Conservation (phyloP, 2,797 vertebrate genomes). For the Coendou prehensilis region DNA sequence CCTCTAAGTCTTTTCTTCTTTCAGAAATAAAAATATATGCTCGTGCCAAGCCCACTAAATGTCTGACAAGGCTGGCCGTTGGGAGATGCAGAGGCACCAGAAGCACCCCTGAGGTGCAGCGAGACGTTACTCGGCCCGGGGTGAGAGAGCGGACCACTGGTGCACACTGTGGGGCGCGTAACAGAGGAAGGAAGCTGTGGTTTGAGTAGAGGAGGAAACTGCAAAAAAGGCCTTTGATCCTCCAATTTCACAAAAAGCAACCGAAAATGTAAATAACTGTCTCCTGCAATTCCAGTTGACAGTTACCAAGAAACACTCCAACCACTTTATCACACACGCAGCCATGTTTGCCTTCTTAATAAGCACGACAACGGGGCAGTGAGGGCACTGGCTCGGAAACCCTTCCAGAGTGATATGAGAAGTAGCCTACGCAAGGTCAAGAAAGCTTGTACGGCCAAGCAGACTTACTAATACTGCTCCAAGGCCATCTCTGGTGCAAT, state of each 20-base stretch:
- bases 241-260: conserved; percentile 74
- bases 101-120: background rate
- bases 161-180: background rate
- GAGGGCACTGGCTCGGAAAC: background rate
- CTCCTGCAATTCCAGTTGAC: conserved; percentile 41
- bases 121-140: background rate
- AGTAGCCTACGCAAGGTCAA: background rate
- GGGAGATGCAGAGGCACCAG: background rate
- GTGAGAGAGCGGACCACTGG: conserved; percentile 17
- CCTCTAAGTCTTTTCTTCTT: background rate
- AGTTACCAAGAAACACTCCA: conserved; percentile 64
- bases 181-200: conserved; percentile 82
- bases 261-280: conserved; percentile 75
- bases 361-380: background rate
- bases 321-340: conserved; percentile 25
- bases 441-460: background rate
- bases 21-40: background rate
- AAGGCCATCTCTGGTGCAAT: background rate
- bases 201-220: conserved; percentile 64
- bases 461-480: background rate
- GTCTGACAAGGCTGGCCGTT: background rate
- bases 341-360: background rate
- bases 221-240: conserved; percentile 75
- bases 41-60: background rate
- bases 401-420: background rate